Conservation (phyloP, 2,888 invertebrate species). For the Rhamphomyia laevipes region DNA sequence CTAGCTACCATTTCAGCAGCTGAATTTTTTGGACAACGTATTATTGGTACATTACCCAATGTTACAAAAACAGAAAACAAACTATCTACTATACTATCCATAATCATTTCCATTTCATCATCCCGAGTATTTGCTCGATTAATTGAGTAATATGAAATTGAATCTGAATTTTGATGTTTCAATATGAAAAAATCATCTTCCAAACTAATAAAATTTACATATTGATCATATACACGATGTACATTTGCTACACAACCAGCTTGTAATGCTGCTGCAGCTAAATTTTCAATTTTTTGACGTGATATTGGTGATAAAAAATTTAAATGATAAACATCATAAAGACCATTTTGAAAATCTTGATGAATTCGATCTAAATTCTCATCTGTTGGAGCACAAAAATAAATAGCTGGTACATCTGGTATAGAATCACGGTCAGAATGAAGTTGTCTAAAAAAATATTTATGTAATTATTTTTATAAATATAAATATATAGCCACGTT, state of each 20-base stretch:
- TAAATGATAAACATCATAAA: conserved; percentile 90
- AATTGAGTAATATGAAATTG: conserved; percentile 88
- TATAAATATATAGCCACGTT: not conserved
- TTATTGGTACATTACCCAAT: conserved; percentile 57
- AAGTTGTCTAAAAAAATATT: conserved; percentile 51
- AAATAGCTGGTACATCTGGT: conserved; percentile 97
- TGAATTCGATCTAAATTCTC: conserved; percentile 91
- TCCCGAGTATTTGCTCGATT: conserved; percentile 91
- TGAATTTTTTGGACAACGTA: conserved; percentile 72
- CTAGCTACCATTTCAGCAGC: conserved; percentile 98
- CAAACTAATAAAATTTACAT: conserved; percentile 93
- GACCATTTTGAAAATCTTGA: conserved; percentile 74
- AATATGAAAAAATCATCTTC: conserved; percentile 96
- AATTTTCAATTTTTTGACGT: conserved; percentile 84
- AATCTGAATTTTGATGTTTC: conserved; percentile 83
- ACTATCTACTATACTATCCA: conserved; percentile 91
- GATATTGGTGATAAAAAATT: conserved; percentile 96
- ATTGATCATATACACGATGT: conserved; percentile 95
- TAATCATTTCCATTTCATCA: conserved; percentile 86
- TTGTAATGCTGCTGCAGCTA: conserved; percentile 85
- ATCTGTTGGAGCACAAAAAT: conserved; percentile 92
- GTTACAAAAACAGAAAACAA: conserved; percentile 97
- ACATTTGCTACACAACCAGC: conserved; percentile 84
- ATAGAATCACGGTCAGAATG: conserved; percentile 86
- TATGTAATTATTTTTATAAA: not conserved